Evolutionary conservation across 2,888 invertebrate genomes (phyloP), one percentile per base, ranked within the genome.

Genomic region (Metellina segmentata): DNA sequence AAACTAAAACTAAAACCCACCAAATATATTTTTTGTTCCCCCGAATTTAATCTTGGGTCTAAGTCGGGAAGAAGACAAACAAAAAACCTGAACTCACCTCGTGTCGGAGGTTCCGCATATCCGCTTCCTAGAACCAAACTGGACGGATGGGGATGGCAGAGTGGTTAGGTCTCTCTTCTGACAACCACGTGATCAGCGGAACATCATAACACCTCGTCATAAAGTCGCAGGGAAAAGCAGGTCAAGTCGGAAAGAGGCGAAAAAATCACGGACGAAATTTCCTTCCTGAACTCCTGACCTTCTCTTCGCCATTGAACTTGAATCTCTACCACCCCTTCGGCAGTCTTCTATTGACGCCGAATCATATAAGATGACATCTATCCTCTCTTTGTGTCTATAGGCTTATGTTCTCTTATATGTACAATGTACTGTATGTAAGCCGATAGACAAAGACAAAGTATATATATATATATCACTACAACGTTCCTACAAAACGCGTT

Each of bases 271-370:
- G 16, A 77, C 48, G 49, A 77, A 49, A 77, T 49, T 49, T 61
- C 61, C 49, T 49, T 77, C 77, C 77, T 77, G 53, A 79, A 79
- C 79, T 79, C 79, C 79, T 79, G 79, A 79, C 79, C 79, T 79
- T 53, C 19, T 13, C 61, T 77, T 13, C 48, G 51, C n/a, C 79
- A 61, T 11, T 79, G 79, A 79, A 79, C 79, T 79, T 79, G 79
- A 13, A 53, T 53, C 53, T 19, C 53, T 61, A 11, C 71, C 71
- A 19, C 20, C 16, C 51, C 77, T 49, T 49, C 34, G 51, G 11
- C 48, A 49, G 34, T 48, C 49, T 49, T 34, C 75, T 8, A 34
- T 34, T 16, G 61, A 16, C 61, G 13, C 11, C 13, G 13, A 16
- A 16, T 61, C 61, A 61, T 61, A 11, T 61, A n/a, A n/a, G n/a